Base-by-base conservation (phyloP, 2,797 vertebrate genomes). In the Artibeus lituratus region DNA sequence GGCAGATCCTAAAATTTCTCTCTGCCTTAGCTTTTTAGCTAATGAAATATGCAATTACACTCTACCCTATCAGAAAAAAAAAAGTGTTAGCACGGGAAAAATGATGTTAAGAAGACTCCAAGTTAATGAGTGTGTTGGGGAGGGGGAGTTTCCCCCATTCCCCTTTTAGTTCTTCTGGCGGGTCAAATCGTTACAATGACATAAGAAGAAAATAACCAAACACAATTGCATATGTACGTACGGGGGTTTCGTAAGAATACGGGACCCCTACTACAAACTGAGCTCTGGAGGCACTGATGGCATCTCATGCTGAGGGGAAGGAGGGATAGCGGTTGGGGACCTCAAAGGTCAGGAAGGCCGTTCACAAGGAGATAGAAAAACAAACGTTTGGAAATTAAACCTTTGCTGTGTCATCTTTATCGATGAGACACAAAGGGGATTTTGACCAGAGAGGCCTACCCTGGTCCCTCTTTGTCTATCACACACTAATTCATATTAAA, bases 1-100 rank as follows among this genome's bases (percentile, higher is more conserved):
- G 65, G 29, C 12, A 55, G n/a, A 83, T n/a, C 42, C n/a, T 77
- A 47, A 69, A 91, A 47, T 90, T 59, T 87, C 10, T 90, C 35
- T 72, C 83, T 70, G 24, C 29, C 22, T 87, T 87, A 44, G 29
- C 44, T 44, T 91, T 94, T 29, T 3, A 73, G 59, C 14, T 86
- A 37, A 74, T 39, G 77, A 69, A 65, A 67, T 81, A 76, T 6
- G 19, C 5, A 82, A 35, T 42, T 84, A 35, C 19, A 86, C 6
- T 0, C 5, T 76, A 77, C 49, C 35, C 7, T 51, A 51, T 21
- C 4, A 26, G n/a, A 24, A 89, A 76, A 49, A 16, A 29, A 42
- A 8, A n/a, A n/a, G n/a, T 24, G 12, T 12, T 76, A 4, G 47
- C 10, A n/a, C 0, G 90, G 24, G 10, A 9, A 57, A 57, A 80